phyloP scores from a whole-genome alignment of 2,113 vertebrate species.

The Tragelaphus strepsiceros region DNA sequence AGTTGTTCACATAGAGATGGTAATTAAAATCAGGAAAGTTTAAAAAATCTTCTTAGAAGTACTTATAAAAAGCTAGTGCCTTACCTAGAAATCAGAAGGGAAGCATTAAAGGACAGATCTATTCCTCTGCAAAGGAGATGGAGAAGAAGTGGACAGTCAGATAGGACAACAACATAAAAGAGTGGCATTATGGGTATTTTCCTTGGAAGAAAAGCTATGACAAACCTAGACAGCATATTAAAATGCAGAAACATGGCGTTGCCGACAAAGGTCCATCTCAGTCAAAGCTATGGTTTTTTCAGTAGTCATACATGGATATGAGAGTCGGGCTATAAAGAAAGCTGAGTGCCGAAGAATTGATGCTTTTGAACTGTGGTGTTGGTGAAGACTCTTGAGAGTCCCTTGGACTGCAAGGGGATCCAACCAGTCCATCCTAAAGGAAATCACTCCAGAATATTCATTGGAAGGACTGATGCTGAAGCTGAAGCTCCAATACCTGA shows the following conservation, averaged over 20 bases:
- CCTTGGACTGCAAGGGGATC: neutral
- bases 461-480: neutral
- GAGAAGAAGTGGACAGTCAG: neutral
- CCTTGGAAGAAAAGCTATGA: neutral
- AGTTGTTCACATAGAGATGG: neutral
- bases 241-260: neutral
- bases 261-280: neutral
- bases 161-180: fast-evolving
- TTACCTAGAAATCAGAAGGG: neutral
- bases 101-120: neutral
- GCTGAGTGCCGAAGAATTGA: neutral
- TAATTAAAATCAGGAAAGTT: neutral
- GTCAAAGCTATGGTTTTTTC: neutral
- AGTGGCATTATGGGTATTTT: neutral
- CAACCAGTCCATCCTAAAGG: neutral
- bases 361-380: neutral
- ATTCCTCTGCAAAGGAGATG: neutral
- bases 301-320: neutral
- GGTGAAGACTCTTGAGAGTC: neutral
- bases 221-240: neutral
- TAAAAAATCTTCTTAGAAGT: neutral
- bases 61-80: neutral
- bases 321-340: neutral
- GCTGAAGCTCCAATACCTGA: neutral
- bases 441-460: neutral